Evolutionary conservation across 2,113 vertebrate species (phyloP).

Genomic region (Chelonoidis abingdonii): DNA sequence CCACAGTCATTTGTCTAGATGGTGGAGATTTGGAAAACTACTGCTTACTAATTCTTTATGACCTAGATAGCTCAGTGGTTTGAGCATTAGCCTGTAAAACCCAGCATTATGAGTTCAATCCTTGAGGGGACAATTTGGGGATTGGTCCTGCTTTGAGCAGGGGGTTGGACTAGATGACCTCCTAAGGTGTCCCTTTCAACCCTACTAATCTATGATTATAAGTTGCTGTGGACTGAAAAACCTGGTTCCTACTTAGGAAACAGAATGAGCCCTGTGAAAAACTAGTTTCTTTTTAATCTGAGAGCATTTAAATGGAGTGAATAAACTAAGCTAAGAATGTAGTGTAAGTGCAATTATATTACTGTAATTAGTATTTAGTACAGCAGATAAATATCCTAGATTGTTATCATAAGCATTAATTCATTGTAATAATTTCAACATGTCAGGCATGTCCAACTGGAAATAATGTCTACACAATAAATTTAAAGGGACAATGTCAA

Average conservation of each 20-base stretch:
- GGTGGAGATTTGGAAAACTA: neutral
- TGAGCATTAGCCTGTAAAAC: too few species aligned
- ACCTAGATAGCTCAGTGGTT: neutral
- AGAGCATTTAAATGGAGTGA: slow-evolving; percentile 15
- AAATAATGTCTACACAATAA: slow-evolving; percentile 62
- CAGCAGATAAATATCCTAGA: slow-evolving; percentile 46
- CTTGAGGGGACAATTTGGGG: too few species aligned
- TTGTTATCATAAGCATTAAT: slow-evolving; percentile 64
- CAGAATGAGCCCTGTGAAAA: neutral
- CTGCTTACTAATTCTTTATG: slow-evolving; percentile 9
- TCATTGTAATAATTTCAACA: slow-evolving; percentile 69
- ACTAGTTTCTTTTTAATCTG: slow-evolving; percentile 23
- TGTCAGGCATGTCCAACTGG: slow-evolving; percentile 69
- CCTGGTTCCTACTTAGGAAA: slow-evolving; percentile 20
- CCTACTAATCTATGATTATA: neutral
- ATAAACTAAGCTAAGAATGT: slow-evolving; percentile 17
- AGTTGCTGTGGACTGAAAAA: neutral
- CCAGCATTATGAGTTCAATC: too few species aligned
- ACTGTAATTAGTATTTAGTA: slow-evolving; percentile 57
- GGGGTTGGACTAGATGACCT: too few species aligned
- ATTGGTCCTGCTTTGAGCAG: too few species aligned
- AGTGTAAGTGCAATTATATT: neutral
- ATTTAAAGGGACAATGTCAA: slow-evolving; percentile 67
- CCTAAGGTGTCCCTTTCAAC: too few species aligned
- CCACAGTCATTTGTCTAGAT: slow-evolving; percentile 11